Evolutionary conservation across 2,113 vertebrate species (phyloP).

Genomic region (Patagioenas fasciata): DNA sequence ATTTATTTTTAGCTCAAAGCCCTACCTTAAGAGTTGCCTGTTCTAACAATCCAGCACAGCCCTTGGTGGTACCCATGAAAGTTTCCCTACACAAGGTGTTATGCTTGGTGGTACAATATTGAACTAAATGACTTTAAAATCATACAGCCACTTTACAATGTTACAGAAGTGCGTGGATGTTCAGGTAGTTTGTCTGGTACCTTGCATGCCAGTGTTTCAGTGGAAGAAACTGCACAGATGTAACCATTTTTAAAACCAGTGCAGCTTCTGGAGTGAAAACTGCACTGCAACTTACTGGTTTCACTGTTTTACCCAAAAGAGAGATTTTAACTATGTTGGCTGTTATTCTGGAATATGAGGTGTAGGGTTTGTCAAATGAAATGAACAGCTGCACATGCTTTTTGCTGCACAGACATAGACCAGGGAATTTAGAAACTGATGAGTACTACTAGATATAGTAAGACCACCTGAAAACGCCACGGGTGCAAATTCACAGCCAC

Average conservation of each 20-base stretch:
- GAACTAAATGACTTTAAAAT: neutral
- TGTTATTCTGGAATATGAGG: constrained; percentile 36
- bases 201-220: neutral
- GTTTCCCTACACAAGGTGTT: neutral
- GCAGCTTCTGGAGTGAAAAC: neutral
- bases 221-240: neutral
- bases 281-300: neutral
- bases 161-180: neutral
- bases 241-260: neutral
- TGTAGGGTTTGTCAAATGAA: constrained; percentile 39
- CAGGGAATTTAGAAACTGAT: constrained; percentile 32
- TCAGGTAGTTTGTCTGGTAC: neutral
- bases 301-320: neutral
- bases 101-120: neutral
- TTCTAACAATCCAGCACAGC: neutral
- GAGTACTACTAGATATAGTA: constrained; percentile 36
- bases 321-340: constrained; percentile 2
- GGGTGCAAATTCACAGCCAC: neutral
- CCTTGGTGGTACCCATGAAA: neutral
- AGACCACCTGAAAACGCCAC: constrained; percentile 37
- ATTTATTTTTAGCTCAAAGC: constrained; percentile 61
- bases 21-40: constrained; percentile 31
- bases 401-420: neutral
- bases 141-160: neutral
- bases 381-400: constrained; percentile 33